phyloP scores from a whole-genome alignment of 2,113 vertebrate genomes.

The Anolis carolinensis region DNA sequence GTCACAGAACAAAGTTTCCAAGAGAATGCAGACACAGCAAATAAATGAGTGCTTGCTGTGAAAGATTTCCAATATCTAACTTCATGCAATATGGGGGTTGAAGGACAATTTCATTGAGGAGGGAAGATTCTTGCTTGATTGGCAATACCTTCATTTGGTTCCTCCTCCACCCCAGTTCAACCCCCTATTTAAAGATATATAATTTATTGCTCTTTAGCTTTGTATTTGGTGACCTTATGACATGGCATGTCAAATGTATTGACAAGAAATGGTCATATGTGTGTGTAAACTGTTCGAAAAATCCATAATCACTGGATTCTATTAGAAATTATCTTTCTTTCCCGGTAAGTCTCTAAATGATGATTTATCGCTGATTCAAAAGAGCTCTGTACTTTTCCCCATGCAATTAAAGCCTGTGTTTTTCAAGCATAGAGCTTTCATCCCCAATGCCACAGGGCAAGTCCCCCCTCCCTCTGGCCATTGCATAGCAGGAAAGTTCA shows the following conservation, averaged over 20 bases:
- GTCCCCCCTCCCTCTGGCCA: not conserved
- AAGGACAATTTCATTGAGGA: too few relatives aligned
- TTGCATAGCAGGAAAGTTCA: not conserved
- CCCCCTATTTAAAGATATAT: not conserved
- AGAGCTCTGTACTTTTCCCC: not conserved
- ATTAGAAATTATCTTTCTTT: conserved; percentile 13
- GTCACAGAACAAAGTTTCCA: too few relatives aligned
- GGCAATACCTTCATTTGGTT: too few relatives aligned
- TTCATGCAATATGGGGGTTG: too few relatives aligned
- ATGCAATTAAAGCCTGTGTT: not conserved
- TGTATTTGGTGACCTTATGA: not conserved
- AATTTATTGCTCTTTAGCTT: not conserved
- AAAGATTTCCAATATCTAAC: too few relatives aligned
- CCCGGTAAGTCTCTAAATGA: not conserved
- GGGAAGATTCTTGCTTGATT: too few relatives aligned
- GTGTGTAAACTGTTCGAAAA: not conserved
- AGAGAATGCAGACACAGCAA: too few relatives aligned
- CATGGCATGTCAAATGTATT: not conserved
- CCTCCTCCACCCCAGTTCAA: too few relatives aligned
- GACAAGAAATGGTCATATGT: not conserved
- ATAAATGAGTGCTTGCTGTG: too few relatives aligned
- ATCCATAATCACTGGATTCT: not conserved
- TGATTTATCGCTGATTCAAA: not conserved
- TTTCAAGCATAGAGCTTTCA: not conserved
- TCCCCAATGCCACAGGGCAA: not conserved